These are phyloP conservation scores for Acanthosepion lycidas DNA, from an alignment of 2,888 invertebrate species.

Conservation along the genomic window DNA sequence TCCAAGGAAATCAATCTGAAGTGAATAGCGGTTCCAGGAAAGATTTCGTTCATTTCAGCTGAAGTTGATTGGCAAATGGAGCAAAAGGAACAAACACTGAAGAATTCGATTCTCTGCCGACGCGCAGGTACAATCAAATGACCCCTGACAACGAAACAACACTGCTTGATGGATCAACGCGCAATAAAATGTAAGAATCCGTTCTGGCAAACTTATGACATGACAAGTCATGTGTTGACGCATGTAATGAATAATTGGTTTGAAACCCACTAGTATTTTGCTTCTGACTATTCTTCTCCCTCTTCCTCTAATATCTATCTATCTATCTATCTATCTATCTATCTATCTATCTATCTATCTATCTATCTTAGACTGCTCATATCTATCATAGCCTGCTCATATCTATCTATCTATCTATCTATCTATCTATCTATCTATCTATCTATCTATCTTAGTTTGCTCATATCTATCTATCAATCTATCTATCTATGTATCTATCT, in stretches of 20 bases:
- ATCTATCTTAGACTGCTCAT: no score
- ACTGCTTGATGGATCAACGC: background rate
- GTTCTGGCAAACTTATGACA: background rate
- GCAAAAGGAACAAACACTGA: background rate
- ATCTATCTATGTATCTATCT: no score
- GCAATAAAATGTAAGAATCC: background rate
- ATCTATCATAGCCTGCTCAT: no score
- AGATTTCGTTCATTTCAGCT: background rate
- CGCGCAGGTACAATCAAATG: background rate
- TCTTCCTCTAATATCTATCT: background rate
- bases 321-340: background rate
- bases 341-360: no score
- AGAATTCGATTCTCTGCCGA: background rate
- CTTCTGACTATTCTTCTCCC: background rate
- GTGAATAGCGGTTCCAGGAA: background rate
- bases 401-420: no score
- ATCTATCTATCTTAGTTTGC: no score
- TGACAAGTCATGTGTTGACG: background rate
- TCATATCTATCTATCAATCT: no score
- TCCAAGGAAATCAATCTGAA: background rate
- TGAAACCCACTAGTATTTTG: background rate
- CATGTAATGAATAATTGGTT: conserved; percentile 33
- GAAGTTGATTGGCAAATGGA: background rate
- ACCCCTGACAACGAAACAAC: background rate
- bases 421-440: no score